Evolutionary conservation across 2,113 vertebrate genomes (phyloP).

Genomic region (Gambusia holbrooki): DNA sequence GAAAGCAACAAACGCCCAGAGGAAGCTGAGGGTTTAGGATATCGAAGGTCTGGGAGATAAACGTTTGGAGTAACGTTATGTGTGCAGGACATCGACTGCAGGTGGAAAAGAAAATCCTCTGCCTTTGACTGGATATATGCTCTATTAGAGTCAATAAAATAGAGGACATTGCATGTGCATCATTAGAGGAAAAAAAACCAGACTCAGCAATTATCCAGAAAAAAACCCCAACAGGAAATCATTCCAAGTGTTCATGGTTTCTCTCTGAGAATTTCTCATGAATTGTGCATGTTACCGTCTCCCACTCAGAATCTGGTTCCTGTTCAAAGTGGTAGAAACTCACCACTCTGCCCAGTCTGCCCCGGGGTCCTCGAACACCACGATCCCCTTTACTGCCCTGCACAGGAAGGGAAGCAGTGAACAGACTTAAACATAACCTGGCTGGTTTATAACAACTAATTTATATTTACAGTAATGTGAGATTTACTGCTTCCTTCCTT

Average conservation of each 20-base stretch:
- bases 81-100: not conserved
- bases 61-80: not conserved
- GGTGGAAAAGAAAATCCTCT: not conserved
- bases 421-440: not conserved
- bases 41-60: not conserved
- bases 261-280: not conserved
- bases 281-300: not conserved
- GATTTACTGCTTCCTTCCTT: not conserved
- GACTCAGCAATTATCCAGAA: not conserved
- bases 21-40: not conserved
- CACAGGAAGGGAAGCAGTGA: not conserved
- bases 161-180: not conserved
- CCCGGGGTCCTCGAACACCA: slow-evolving; percentile 65
- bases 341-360: slow-evolving; percentile 69
- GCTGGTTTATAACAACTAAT: not conserved
- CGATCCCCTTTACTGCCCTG: slow-evolving; percentile 75
- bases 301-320: not conserved
- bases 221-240: not conserved
- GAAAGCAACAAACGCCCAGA: not conserved
- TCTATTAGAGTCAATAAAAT: not conserved
- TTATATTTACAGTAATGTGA: not conserved
- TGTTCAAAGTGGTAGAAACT: slow-evolving; percentile 13
- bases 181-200: too few relatives aligned
- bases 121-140: not conserved
- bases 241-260: too few relatives aligned